Base-by-base conservation (phyloP, 2,113 vertebrate genomes). In the Mastomys coucha region DNA sequence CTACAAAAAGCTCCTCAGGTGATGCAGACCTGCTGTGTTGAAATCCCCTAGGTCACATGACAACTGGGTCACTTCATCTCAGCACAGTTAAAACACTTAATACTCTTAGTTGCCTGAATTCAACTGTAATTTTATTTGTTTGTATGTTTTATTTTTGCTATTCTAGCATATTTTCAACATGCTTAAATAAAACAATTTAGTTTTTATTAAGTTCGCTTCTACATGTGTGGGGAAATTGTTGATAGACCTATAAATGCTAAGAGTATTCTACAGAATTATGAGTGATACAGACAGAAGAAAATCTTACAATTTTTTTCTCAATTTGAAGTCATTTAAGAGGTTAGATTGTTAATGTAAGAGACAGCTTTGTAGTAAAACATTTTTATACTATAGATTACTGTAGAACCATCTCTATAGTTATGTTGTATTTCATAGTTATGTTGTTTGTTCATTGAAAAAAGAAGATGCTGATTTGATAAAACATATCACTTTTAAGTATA, bases 401-500 rank as follows among this genome's bases (percentile, higher is more conserved):
- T 1, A 95, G 39, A 78, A 88, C 92, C n/a, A 91, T 63, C 73
- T 95, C 5, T 76, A 53, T 60, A 42, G 73, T 51, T 84, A 5
- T 17, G 36, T 90, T 93, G 90, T 81, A 94, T 80, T n/a, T n/a
- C n/a, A 53, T 60, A 42, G 73, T 51, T 84, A 5, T 17, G 36
- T 90, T 93, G 90, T 81, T 53, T 92, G 70, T 28, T 65, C 69
- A 86, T 13, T 75, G 24, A 45, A 94, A 77, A 96, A 93, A 2
- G 49, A 2, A 97, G 97, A 80, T 82, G 39, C 28, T 95, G 53
- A 81, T 51, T 91, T 75, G 89, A 80, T 67, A 89, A 92, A 94
- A 87, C 60, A 94, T 12, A 69, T 85, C 80, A 85, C 78, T 92
- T 63, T 90, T 95, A 89, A 81, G 67, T 67, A 51, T 65, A 92